These are phyloP conservation scores for Uropetala carovei DNA, from an alignment of 2,888 invertebrate species.

Conservation along the genomic window DNA sequence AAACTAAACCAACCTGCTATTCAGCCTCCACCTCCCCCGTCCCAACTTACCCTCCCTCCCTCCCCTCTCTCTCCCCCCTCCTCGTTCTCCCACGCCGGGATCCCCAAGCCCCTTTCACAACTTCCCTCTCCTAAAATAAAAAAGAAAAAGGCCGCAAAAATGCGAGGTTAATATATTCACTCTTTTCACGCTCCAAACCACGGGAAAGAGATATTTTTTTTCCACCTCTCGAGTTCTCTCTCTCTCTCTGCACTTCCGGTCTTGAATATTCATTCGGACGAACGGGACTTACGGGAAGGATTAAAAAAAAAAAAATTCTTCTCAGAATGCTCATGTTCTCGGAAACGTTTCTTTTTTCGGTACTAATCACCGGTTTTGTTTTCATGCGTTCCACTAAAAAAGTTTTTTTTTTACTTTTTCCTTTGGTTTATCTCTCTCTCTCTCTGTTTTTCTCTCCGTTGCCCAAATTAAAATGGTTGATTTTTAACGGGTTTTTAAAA, in stretches of 20 bases:
- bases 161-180: background rate
- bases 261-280: conserved; percentile 38
- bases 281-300: background rate
- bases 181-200: background rate
- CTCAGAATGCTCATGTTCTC: background rate
- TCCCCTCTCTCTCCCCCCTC: background rate
- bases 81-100: background rate
- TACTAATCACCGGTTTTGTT: background rate
- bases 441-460: background rate
- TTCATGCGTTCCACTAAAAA: background rate
- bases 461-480: background rate
- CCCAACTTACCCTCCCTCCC: background rate
- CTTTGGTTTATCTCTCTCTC: background rate
- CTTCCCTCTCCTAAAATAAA: background rate
- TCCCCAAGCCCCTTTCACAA: background rate
- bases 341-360: background rate
- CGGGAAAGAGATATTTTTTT: background rate
- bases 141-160: background rate
- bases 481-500: background rate
- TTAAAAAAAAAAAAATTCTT: background rate
- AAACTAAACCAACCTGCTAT: background rate
- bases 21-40: background rate
- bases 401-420: background rate
- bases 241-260: background rate
- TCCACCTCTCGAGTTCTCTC: background rate